phyloP scores from a whole-genome alignment of 2,113 vertebrate genomes.

The Halichoerus grypus region DNA sequence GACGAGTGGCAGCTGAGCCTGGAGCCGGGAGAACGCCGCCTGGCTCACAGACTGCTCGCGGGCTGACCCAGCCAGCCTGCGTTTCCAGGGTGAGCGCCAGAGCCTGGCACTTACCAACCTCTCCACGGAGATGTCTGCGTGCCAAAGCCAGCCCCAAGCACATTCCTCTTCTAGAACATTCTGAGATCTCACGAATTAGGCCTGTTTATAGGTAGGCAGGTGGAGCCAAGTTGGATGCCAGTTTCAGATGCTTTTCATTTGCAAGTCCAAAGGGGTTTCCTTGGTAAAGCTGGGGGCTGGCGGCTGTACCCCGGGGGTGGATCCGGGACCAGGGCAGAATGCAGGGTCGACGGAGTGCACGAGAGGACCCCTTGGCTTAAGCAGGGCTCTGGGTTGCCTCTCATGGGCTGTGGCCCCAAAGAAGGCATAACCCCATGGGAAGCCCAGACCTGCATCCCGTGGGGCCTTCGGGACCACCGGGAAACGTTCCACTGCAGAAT shows the following conservation, averaged over 20 bases:
- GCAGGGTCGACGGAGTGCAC: rapidly evolving
- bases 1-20: not conserved
- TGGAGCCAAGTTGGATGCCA: constrained; percentile 79
- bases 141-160: constrained; percentile 61
- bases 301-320: constrained; percentile 65
- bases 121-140: constrained; percentile 37
- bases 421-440: rapidly evolving
- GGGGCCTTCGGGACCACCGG: not conserved
- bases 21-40: not conserved
- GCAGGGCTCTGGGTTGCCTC: rapidly evolving
- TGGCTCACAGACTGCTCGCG: rapidly evolving
- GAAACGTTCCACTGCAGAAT: not conserved
- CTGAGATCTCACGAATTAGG: constrained; percentile 80
- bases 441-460: not conserved
- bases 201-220: constrained; percentile 83
- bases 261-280: constrained; percentile 72
- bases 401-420: rapidly evolving
- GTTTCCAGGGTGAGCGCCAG: constrained; percentile 12
- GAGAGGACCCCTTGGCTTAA: rapidly evolving
- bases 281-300: constrained; percentile 70
- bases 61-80: not conserved
- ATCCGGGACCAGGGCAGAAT: constrained; percentile 12
- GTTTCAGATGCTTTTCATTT: constrained; percentile 83
- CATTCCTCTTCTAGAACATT: constrained; percentile 82
- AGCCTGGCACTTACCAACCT: constrained; percentile 28